Percentiles rank a stretch among this genome's conserved stretches.
These are phyloP conservation scores for Gymnopithys bicolor DNA, from an alignment of 2,797 vertebrate genomes.

Conservation along the genomic window DNA sequence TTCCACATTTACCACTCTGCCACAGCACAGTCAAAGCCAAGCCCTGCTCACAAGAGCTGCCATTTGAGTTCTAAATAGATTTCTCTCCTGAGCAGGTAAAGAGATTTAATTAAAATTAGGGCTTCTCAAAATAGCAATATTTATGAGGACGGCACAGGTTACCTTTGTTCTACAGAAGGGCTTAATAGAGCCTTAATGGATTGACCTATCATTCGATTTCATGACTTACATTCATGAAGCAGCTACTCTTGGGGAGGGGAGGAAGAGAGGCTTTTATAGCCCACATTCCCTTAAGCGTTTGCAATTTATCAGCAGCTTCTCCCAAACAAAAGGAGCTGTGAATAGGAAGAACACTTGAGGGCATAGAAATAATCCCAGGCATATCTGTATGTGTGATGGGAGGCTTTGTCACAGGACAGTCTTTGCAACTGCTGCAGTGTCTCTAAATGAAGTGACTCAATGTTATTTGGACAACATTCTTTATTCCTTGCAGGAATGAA, in stretches of 20 bases:
- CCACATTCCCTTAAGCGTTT: conserved; percentile 95
- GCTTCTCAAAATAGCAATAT: conserved; percentile 88
- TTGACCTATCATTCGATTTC: conserved; percentile 90
- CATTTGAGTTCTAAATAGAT: conserved; percentile 88
- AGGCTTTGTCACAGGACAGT: conserved; percentile 84
- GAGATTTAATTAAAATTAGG: conserved; percentile 96
- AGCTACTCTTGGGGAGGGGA: conserved; percentile 83
- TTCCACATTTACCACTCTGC: conserved; percentile 68
- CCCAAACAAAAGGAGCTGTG: conserved; percentile 89
- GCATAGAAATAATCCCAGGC: conserved; percentile 85
- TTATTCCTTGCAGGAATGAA: conserved; percentile 94
- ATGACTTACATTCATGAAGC: conserved; percentile 87
- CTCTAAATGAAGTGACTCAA: conserved; percentile 82
- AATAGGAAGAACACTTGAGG: conserved; percentile 93
- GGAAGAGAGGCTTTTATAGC: conserved; percentile 82
- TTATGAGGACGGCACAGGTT: conserved; percentile 90
- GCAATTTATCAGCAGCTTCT: conserved; percentile 91
- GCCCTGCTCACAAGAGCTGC: conserved; percentile 80
- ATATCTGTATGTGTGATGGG: conserved; percentile 77
- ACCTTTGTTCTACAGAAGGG: conserved; percentile 92
- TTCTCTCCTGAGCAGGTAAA: conserved; percentile 87
- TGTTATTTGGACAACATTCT: conserved; percentile 89
- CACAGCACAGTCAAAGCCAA: conserved; percentile 63
- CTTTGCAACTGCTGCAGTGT: conserved; percentile 81
- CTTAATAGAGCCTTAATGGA: conserved; percentile 95